These are phyloP conservation scores for Rhynchophorus ferrugineus DNA, from an alignment of 1,140 invertebrate genomes.

Conservation along the genomic window DNA sequence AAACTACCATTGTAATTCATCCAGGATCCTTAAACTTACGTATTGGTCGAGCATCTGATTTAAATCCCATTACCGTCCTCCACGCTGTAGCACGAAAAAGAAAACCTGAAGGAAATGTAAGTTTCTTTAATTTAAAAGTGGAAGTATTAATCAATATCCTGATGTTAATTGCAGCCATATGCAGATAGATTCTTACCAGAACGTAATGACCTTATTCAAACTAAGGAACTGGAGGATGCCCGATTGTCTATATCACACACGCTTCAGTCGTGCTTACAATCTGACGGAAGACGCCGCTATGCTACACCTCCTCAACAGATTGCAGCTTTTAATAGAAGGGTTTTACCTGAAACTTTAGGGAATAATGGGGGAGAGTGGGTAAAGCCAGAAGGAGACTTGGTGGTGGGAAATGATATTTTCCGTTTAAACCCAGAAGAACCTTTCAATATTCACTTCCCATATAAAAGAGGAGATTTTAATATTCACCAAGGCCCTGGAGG, in stretches of 20 bases:
- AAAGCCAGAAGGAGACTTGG: constrained; percentile 51
- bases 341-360: constrained; percentile 55
- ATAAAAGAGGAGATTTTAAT: constrained; percentile 79
- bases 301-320: constrained; percentile 83
- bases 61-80: constrained; percentile 74
- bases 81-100: constrained; percentile 78
- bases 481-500: constrained; percentile 75
- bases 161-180: constrained; percentile 44
- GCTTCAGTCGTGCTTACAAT: constrained; percentile 75
- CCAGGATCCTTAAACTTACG: constrained; percentile 84
- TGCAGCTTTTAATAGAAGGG: constrained; percentile 73
- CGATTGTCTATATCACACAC: constrained; percentile 73
- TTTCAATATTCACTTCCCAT: constrained; percentile 86
- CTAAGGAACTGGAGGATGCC: constrained; percentile 75
- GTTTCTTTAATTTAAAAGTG: not conserved
- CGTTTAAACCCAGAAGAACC: constrained; percentile 62
- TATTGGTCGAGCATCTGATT: constrained; percentile 83
- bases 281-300: constrained; percentile 62
- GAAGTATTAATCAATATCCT: not conserved
- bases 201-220: constrained; percentile 52
- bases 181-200: constrained; percentile 60
- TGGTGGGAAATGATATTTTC: constrained; percentile 65
- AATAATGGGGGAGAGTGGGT: constrained; percentile 52
- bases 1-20: constrained; percentile 87
- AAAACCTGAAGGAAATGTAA: constrained; percentile 43